Evolutionary conservation across 2,888 invertebrate genomes (phyloP).

Genomic region (Drosophila anomalipes): DNA sequence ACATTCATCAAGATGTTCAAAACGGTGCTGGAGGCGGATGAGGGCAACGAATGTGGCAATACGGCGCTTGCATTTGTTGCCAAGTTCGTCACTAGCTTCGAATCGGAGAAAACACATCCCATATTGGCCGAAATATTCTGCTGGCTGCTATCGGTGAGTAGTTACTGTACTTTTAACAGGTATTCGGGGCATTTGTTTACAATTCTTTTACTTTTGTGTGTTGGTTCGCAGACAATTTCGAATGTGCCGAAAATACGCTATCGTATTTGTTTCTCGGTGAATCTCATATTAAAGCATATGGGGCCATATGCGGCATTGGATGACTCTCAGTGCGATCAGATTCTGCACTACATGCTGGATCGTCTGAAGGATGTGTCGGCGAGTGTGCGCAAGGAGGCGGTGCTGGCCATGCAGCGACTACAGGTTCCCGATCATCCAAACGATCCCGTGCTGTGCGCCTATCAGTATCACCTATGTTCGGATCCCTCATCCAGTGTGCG

Average conservation of each 20-base stretch:
- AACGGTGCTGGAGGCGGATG: conserved; percentile 88
- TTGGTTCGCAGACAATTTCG: conserved; percentile 84
- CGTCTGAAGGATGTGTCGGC: conserved; percentile 90
- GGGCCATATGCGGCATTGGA: conserved; percentile 92
- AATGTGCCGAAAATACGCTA: conserved; percentile 88
- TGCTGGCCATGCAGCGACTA: conserved; percentile 91
- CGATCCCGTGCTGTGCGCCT: conserved; percentile 91
- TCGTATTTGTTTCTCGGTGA: conserved; percentile 92
- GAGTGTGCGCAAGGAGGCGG: conserved; percentile 92
- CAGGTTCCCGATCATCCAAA: conserved; percentile 91
- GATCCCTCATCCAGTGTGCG: conserved; percentile 93
- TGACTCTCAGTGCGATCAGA: conserved; percentile 90
- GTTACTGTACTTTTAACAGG: conserved; percentile 17
- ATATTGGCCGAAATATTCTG: conserved; percentile 76
- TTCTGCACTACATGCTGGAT: conserved; percentile 89
- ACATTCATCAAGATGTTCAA: conserved; percentile 89
- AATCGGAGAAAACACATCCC: conserved; percentile 85
- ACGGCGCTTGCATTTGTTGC: conserved; percentile 90
- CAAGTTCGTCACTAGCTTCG: conserved; percentile 89
- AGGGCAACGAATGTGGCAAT: conserved; percentile 89
- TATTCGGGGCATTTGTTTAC: not conserved
- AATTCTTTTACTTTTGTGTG: conserved; percentile 9
- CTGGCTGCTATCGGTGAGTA: conserved; percentile 77
- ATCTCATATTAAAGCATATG: conserved; percentile 90
- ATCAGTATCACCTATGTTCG: conserved; percentile 89